Evolutionary conservation across 2,888 invertebrate genomes (phyloP).

Genomic region (Philereme transversata): DNA sequence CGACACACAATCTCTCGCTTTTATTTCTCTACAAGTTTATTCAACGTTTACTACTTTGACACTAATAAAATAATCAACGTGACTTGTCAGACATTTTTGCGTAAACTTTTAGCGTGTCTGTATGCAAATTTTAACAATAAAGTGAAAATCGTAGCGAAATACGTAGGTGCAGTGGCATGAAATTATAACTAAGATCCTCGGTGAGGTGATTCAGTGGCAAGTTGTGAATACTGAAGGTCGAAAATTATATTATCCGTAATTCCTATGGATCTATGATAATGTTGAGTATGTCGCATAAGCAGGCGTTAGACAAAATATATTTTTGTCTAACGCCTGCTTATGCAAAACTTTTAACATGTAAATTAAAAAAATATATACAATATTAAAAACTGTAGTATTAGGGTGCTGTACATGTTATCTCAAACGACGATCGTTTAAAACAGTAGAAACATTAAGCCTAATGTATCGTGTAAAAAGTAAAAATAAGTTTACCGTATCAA

Average conservation of each 20-base stretch:
- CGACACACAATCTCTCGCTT: slow-evolving; percentile 23
- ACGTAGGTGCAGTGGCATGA: slow-evolving; percentile 18
- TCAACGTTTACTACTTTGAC: slow-evolving; percentile 35
- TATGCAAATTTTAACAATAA: slow-evolving; percentile 45
- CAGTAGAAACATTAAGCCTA: no score
- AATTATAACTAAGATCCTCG: slow-evolving; percentile 7
- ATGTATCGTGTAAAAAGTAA: no score
- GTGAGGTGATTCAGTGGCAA: slow-evolving; percentile 15
- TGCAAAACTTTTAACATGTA: no score
- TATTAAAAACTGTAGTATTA: no score
- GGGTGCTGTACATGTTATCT: no score
- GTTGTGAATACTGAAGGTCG: slow-evolving; percentile 1
- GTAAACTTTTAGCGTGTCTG: slow-evolving; percentile 42
- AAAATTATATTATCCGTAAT: neutral
- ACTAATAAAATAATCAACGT: slow-evolving; percentile 44
- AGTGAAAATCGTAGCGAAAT: slow-evolving; percentile 43
- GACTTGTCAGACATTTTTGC: slow-evolving; percentile 36
- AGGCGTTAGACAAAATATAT: no score
- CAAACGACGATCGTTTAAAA: no score
- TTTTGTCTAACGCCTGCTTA: no score
- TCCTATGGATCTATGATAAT: no score
- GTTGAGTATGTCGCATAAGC: no score
- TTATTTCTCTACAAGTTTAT: slow-evolving; percentile 29
- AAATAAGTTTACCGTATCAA: no score
- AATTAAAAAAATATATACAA: no score